Evolutionary conservation across 2,888 invertebrate genomes (phyloP), one percentile per base, ranked within the genome.

Genomic region (Caenorhabditis japonica): DNA sequence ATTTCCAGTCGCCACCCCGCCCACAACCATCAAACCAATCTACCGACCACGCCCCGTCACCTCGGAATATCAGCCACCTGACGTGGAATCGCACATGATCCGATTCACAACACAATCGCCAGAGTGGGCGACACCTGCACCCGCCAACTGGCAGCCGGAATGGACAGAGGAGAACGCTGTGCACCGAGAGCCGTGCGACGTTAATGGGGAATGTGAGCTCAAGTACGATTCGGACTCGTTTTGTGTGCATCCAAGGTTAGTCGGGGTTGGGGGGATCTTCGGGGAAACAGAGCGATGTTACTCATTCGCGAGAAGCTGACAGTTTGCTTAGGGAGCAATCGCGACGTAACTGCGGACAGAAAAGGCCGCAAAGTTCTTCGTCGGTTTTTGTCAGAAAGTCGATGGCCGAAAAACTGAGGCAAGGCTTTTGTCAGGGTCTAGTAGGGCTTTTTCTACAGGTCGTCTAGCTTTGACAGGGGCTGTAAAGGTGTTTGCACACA

Each of bases 171-270:
- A 68, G 30, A 52, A 51, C 10, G 44, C 58, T 0, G 25, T 19
- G 1, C 15, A 25, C 10, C 36, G 36, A 30, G 39, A 38, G 17
- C 55, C 62, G 13, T 79, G 79, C 44, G 43, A 61, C 23, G 44
- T 76, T 1, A 70, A 73, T 33, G 79, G 75, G 27, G 73, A 77
- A 21, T 79, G 79, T 41, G 70, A 72, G 19, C 56, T 77, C 59
- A 60, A 64, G 30, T 76, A 79, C 43, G 76, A 79, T 4, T n/a
- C 46, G 1, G 79, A 79, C 33, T 62, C 68, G 3, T 73, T 79
- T 21, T 79, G 79, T 61, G 47, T 51, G 5, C 79, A 79, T 66
- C 79, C 79, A 15, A 51, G 25, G 72, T 71, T n/a, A 36, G 46
- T 52, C n/a, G n/a, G n/a, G n/a, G n/a, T n/a, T n/a, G n/a, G n/a